Conservation (phyloP, 2,113 vertebrate genomes). For the Pungitius pungitius region DNA sequence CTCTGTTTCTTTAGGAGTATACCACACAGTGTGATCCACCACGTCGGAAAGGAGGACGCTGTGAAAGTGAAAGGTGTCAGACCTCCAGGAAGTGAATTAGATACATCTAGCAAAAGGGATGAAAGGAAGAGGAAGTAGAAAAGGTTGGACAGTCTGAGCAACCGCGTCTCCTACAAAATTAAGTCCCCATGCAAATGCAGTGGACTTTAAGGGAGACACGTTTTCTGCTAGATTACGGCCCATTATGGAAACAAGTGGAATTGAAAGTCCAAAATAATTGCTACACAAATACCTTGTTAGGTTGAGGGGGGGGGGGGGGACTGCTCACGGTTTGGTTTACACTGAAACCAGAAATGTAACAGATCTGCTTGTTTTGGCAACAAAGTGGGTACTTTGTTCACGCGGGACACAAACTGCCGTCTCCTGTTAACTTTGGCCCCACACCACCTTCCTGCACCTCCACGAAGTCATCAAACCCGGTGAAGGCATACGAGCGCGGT, state of each 20-base stretch:
- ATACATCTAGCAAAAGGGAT: neutral
- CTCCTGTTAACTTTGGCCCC: neutral
- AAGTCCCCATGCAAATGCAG: neutral
- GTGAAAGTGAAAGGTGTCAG: neutral
- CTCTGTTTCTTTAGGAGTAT: slow-evolving; percentile 7
- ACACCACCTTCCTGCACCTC: neutral
- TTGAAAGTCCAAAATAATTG: neutral
- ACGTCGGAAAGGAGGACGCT: slow-evolving; percentile 10
- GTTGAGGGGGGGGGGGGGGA: too few species aligned
- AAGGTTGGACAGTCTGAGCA: neutral
- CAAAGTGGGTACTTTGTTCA: neutral
- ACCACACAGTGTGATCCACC: neutral
- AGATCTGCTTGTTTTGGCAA: neutral
- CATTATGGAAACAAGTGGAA: neutral
- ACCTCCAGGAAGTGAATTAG: neutral
- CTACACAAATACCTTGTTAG: neutral
- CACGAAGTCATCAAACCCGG: too few species aligned
- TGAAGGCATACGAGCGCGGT: too few species aligned
- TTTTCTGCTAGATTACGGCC: neutral
- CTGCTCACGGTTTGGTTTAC: neutral
- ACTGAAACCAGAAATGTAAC: neutral
- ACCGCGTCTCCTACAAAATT: neutral
- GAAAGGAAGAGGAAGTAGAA: neutral
- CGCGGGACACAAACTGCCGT: neutral
- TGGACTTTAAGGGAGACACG: neutral